These are phyloP conservation scores for Chrysomallon squamiferum DNA, from an alignment of 1,140 invertebrate genomes.

Conservation along the genomic window DNA sequence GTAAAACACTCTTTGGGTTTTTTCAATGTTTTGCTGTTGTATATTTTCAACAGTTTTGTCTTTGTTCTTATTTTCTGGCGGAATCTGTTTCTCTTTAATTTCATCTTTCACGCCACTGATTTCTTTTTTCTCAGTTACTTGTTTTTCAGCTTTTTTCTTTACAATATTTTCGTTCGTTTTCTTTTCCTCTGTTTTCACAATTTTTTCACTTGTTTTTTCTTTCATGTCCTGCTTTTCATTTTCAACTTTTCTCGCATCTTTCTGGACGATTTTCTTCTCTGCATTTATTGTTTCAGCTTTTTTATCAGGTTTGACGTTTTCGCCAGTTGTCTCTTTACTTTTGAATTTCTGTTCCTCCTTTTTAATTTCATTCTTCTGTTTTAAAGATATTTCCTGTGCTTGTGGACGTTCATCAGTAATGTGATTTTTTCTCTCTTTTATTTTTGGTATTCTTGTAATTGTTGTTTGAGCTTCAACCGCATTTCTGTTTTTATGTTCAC, in stretches of 20 bases:
- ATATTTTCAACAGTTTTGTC: not conserved
- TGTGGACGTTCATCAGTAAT: not conserved
- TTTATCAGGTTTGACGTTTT: not conserved
- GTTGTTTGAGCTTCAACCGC: no score
- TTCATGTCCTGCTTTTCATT: not conserved
- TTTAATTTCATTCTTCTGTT: not conserved
- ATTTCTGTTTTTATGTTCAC: no score
- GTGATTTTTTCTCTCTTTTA: conserved; percentile 5
- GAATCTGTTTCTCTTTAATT: not conserved
- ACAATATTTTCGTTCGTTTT: no score
- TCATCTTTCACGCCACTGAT: not conserved
- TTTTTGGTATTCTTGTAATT: no score
- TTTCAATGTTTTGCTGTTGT: not conserved
- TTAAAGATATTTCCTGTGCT: not conserved
- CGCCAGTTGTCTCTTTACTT: not conserved
- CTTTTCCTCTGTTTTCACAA: no score
- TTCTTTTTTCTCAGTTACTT: not conserved
- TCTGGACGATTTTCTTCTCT: not conserved
- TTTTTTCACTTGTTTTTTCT: not conserved
- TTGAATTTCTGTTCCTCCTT: not conserved
- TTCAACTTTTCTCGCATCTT: not conserved
- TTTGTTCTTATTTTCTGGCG: not conserved
- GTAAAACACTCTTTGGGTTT: not conserved
- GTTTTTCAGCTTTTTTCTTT: conserved; percentile 5
- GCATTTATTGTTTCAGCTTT: not conserved